Percentiles rank a stretch among this genome's conserved stretches.
Evolutionary conservation across 2,888 invertebrate genomes (phyloP).

Genomic region (Eupithecia centaureata): DNA sequence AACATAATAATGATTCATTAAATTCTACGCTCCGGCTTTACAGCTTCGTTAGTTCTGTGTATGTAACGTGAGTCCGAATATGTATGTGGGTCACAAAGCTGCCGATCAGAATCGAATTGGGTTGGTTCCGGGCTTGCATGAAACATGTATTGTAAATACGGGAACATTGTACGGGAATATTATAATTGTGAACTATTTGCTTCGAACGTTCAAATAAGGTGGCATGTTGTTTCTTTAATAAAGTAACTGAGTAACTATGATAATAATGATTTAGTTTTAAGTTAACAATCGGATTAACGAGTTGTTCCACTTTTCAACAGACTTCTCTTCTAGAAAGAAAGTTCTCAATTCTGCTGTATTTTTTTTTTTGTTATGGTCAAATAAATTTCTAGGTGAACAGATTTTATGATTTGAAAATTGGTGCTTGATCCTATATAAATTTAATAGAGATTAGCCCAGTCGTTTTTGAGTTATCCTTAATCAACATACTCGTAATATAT

Average conservation of each 20-base stretch:
- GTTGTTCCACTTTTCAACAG: too few species aligned
- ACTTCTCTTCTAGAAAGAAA: too few species aligned
- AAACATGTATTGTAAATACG: constrained; percentile 23
- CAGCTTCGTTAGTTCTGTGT: constrained; percentile 29
- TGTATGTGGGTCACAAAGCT: constrained; percentile 28
- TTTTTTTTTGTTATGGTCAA: too few species aligned
- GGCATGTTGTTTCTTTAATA: not conserved
- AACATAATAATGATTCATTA: constrained; percentile 23
- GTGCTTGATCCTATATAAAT: too few species aligned
- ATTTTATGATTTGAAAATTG: too few species aligned
- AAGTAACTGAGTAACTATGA: not conserved
- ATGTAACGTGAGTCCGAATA: constrained; percentile 18
- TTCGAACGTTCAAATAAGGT: not conserved
- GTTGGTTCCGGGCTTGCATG: constrained; percentile 21
- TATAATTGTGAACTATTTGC: constrained; percentile 7
- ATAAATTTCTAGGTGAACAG: too few species aligned
- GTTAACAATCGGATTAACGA: not conserved
- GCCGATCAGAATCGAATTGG: constrained; percentile 28
- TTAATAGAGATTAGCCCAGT: too few species aligned
- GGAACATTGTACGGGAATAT: constrained; percentile 1
- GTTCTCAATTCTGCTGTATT: too few species aligned
- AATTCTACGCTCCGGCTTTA: constrained; percentile 20
- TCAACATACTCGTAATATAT: too few species aligned
- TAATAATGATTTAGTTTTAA: not conserved
- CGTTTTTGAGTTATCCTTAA: too few species aligned